A percentile compares a stretch with the other conserved stretches of the same genome.
phyloP scores from a whole-genome alignment of 2,113 vertebrate species.

The Eudyptes chrysolophus region DNA sequence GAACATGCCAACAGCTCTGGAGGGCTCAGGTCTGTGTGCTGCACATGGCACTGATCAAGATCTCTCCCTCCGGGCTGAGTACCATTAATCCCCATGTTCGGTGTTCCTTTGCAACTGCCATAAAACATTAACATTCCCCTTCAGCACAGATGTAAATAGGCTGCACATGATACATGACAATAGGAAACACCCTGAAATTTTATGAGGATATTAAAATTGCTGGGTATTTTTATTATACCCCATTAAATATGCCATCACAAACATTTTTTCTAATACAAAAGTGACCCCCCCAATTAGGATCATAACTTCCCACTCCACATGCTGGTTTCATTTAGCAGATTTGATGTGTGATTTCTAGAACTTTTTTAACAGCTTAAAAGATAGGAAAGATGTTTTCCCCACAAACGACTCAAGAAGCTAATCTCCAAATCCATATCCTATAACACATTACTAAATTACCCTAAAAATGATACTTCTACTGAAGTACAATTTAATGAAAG shows the following conservation, averaged over 20 bases:
- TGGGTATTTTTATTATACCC: neutral
- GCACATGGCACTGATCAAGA: neutral
- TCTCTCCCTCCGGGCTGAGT: neutral
- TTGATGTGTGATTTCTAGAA: neutral
- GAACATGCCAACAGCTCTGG: neutral
- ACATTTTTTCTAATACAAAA: neutral
- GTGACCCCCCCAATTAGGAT: neutral
- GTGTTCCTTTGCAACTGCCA: neutral
- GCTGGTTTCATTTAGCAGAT: neutral
- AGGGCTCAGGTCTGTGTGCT: neutral
- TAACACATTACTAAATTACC: neutral
- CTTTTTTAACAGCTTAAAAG: neutral
- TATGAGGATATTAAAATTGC: neutral
- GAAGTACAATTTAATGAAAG: neutral
- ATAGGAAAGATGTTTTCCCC: neutral
- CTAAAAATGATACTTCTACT: neutral
- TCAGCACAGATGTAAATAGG: neutral
- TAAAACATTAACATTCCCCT: neutral
- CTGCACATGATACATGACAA: accelerated
- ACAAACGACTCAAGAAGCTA: neutral
- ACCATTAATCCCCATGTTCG: neutral
- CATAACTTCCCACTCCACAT: neutral
- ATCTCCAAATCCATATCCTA: neutral
- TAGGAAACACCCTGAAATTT: neutral
- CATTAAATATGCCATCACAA: neutral